Evolutionary conservation across 2,797 vertebrate species (phyloP), one percentile per base, ranked within the genome.

Genomic region (Microctenopoma stevenorrisi): DNA sequence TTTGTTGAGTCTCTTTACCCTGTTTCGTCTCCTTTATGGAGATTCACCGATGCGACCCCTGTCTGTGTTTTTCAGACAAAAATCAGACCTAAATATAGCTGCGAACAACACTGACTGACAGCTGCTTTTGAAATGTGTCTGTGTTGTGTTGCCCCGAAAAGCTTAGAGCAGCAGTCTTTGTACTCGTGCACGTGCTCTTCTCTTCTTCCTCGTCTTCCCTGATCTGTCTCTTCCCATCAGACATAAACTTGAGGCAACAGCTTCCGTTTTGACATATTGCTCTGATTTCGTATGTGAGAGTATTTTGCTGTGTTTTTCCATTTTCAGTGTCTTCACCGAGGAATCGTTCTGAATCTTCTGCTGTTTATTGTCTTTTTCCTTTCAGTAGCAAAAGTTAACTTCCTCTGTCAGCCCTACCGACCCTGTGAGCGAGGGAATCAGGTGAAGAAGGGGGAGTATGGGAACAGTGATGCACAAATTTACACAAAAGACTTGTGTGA

Each of bases 381-480:
- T 80, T 61, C 66, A 92, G 93, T 60, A 49, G 72, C 62, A 44
- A 89, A 83, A 64, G 82, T 91, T 40, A 83, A 76, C 43, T 87
- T 93, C 58, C 14, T 16, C 58, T 94, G 94, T 60, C 60, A 78
- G 53, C 84, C 84, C 10, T 80, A 88, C 82, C 81, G 16, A 55
- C 78, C 68, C 16, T 89, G 87, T 53, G 61, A 78, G 44, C 64
- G 2, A 64, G 47, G 16, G 7, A 64, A 30, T 38, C 53, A 5
- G 51, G 52, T 22, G 47, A 67, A 55, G 68, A 44, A 18, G 2
- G 60, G 1, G 11, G 57, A 2, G 33, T 48, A 55, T 9, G 13
- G 3, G 26, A 63, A 42, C 52, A 67, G 14, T 38, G 64, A 64
- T 13, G 38, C 28, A 33, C 57, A 71, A 33, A 40, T 42, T 15